Base-by-base conservation (phyloP, 2,888 invertebrate genomes). In the Caenorhabditis doughertyi region DNA sequence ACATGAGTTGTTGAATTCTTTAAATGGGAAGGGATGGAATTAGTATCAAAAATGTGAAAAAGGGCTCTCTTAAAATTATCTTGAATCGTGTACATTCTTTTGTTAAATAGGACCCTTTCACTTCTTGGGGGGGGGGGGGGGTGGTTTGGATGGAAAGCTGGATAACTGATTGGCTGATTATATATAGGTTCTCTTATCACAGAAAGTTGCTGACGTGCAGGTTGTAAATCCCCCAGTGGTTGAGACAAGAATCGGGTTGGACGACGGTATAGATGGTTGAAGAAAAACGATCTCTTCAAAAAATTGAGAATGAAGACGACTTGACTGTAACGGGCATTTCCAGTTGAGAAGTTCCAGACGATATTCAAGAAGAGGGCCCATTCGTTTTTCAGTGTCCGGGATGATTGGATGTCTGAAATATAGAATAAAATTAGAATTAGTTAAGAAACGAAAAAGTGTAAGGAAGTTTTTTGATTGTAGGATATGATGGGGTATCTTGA, bases 141-240 rank as follows among this genome's bases (percentile, higher is more conserved):
- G 21, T 21, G 18, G n/a, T n/a, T n/a, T 27, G 53, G 13, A n/a
- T 49, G 51, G 29, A 29, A 29, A 18, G 18, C 39, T 44, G 35
- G 51, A 71, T 58, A 65, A 32, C 23, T 4, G 18, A 5, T 47
- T 3, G 44, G 44, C 9, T 7, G 4, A 47, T 47, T 32, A 35
- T 73, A 27, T 71, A 42, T 39, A 27, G 60, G 42, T 56, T 60
- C 60, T 68, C 60, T 60, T 68, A 77, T 77, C 77, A 77, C 77
- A 77, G 77, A 68, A 55, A 25, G n/a, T 77, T 77, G 77, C 77
- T 77, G 77, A 77, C 68, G 77, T 65, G 74, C 74, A 74, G 74
- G 65, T 74, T 74, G 58, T 55, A 65, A 23, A 35, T 42, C 44
- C 72, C 29, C 60, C 56, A 73, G 73, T 23, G 5, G 44, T 47